Conservation (phyloP, 2,888 invertebrate species). For the Lepidocyrtinus sp. region DNA sequence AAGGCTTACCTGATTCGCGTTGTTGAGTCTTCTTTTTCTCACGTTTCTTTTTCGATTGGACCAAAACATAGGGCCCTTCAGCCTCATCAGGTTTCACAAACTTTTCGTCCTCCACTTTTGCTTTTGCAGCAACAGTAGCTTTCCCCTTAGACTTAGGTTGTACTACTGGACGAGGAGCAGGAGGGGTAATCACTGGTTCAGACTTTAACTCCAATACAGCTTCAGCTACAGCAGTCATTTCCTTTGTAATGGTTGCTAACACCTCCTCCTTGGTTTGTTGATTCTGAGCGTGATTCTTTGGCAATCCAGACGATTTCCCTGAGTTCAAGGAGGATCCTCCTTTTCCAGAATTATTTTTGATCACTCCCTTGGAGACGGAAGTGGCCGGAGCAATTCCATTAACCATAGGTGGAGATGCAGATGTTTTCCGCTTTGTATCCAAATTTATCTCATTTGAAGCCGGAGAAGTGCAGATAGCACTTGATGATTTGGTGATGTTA, state of each 20-base stretch:
- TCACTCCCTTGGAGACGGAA: not conserved
- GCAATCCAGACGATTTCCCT: not conserved
- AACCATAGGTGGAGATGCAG: not conserved
- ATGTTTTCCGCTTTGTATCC: not conserved
- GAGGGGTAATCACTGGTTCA: not conserved
- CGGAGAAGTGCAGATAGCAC: constrained; percentile 12
- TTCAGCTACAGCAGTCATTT: no score
- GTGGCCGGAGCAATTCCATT: not conserved
- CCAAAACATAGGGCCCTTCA: constrained; percentile 54
- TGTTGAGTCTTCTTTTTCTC: constrained; percentile 48
- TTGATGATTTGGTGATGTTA: constrained; percentile 45
- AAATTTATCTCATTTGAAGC: not conserved
- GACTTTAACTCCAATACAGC: no score
- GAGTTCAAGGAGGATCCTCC: not conserved
- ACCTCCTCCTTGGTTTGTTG: no score
- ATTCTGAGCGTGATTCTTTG: not conserved
- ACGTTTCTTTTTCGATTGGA: constrained; percentile 55
- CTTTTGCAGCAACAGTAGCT: not conserved
- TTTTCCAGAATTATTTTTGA: no score
- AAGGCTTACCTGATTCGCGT: constrained; percentile 47
- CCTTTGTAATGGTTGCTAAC: no score
- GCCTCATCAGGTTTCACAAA: constrained; percentile 31
- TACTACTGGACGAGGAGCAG: not conserved
- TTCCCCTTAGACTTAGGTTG: not conserved
- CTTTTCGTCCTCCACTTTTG: constrained; percentile 38